These are phyloP conservation scores for Thymallus thymallus DNA, from an alignment of 2,113 vertebrate genomes.

Conservation along the genomic window DNA sequence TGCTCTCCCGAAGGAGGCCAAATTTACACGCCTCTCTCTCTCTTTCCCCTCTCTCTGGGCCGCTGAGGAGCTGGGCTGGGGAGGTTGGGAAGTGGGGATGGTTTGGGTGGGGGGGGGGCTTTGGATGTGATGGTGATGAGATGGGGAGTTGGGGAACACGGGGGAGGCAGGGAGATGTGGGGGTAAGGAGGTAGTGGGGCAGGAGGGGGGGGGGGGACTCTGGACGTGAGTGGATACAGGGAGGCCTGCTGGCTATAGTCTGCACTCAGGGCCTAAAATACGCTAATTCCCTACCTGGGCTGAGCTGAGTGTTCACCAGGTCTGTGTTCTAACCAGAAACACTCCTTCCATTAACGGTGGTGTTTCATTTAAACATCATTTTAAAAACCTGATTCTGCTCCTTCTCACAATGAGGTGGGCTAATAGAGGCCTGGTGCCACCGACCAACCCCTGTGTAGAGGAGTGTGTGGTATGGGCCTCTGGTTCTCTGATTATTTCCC, in stretches of 20 bases:
- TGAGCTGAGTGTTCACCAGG: slow-evolving; percentile 19
- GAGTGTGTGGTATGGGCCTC: too few species aligned
- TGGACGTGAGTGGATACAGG: slow-evolving; percentile 3
- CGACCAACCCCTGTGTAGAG: background rate
- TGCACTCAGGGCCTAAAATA: slow-evolving; percentile 14
- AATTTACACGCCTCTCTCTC: slow-evolving; percentile 64
- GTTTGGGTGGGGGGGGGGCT: slow-evolving; percentile 15
- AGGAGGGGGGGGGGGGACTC: background rate
- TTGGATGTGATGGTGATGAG: slow-evolving; percentile 30
- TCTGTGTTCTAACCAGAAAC: slow-evolving; percentile 51
- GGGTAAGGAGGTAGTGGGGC: slow-evolving; percentile 13
- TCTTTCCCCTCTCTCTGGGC: slow-evolving; percentile 34
- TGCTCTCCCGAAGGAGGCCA: slow-evolving; percentile 67
- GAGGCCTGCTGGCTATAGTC: background rate
- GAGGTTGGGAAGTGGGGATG: slow-evolving; percentile 29
- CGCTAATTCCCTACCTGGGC: background rate
- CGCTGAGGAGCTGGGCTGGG: slow-evolving; percentile 43
- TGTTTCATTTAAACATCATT: slow-evolving; percentile 55
- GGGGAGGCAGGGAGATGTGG: slow-evolving; percentile 24
- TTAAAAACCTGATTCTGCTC: slow-evolving; percentile 30
- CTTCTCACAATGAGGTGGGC: slow-evolving; percentile 33
- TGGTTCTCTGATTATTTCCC: too few species aligned
- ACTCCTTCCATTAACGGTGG: slow-evolving; percentile 43
- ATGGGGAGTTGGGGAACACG: slow-evolving; percentile 31
- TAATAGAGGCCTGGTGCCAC: slow-evolving; percentile 25